phyloP scores from a whole-genome alignment of 2,888 invertebrate species.

The Agonopterix subpropinquella region DNA sequence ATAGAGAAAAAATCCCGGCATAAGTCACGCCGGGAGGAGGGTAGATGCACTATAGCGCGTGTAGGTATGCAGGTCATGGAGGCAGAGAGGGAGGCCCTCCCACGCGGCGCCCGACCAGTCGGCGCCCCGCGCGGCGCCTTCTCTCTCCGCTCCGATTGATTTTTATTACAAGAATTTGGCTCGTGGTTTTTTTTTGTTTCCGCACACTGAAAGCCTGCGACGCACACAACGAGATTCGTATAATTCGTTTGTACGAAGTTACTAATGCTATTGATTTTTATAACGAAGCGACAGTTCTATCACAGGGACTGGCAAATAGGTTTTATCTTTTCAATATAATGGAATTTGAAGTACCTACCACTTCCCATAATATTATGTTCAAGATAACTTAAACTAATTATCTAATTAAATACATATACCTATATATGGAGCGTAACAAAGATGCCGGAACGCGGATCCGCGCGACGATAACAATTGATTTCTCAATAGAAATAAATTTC shows the following conservation, averaged over 20 bases:
- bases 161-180: conserved; percentile 76
- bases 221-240: conserved; percentile 68
- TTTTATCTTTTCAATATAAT: conserved; percentile 1
- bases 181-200: conserved; percentile 70
- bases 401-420: no score
- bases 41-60: conserved; percentile 52
- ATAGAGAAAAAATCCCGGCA: conserved; percentile 14
- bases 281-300: conserved; percentile 57
- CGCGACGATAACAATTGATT: no score
- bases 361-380: no score
- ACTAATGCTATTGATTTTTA: conserved; percentile 75
- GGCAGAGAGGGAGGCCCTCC: conserved; percentile 27
- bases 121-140: conserved; percentile 67
- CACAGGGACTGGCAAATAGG: conserved; percentile 21
- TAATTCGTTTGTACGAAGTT: conserved; percentile 73
- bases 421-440: no score
- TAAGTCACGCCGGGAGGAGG: conserved; percentile 24
- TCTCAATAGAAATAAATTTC: no score
- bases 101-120: conserved; percentile 54
- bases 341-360: no score
- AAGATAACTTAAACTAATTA: no score
- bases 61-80: conserved; percentile 43
- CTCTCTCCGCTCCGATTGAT: conserved; percentile 75
- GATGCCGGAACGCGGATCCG: no score
- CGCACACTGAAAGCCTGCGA: conserved; percentile 54